A percentile compares a stretch with the other conserved stretches of the same genome.
These are phyloP conservation scores for Eospalax fontanierii DNA, from an alignment of 2,797 vertebrate genomes.

Conservation along the genomic window DNA sequence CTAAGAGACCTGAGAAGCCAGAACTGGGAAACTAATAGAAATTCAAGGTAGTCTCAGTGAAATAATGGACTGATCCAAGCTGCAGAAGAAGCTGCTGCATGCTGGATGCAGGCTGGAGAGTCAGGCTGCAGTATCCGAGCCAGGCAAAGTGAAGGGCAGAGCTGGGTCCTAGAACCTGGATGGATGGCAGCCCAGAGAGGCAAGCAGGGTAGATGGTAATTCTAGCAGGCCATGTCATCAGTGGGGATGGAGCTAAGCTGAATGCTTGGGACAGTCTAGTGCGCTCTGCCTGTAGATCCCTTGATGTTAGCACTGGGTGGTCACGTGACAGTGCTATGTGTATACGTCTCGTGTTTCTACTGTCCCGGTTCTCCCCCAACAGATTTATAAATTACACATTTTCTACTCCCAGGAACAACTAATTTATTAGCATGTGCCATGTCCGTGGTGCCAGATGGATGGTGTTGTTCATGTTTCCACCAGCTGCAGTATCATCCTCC, in stretches of 20 bases:
- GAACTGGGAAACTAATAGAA: neutral
- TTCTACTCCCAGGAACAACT: neutral
- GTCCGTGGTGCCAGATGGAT: neutral
- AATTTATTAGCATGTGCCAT: neutral
- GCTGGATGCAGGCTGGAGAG: neutral
- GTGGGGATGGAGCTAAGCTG: neutral
- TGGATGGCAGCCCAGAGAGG: neutral
- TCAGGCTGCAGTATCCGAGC: neutral
- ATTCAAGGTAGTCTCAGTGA: neutral
- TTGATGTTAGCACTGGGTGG: neutral
- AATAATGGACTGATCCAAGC: neutral
- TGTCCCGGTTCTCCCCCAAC: neutral
- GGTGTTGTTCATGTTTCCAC: neutral
- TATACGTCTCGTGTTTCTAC: neutral
- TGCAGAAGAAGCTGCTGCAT: neutral
- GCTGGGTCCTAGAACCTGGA: neutral
- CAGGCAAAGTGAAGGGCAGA: neutral
- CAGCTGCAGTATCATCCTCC: neutral
- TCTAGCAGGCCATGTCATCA: too few species aligned
- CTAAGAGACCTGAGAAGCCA: neutral
- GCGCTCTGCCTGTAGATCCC: neutral
- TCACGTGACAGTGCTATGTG: neutral
- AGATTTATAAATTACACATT: neutral
- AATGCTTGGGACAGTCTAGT: neutral
- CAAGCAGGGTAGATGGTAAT: too few species aligned